A percentile compares a stretch with the other conserved stretches of the same genome.
These are phyloP conservation scores for Urechis unicinctus DNA, from an alignment of 2,888 invertebrate genomes.

Conservation along the genomic window DNA sequence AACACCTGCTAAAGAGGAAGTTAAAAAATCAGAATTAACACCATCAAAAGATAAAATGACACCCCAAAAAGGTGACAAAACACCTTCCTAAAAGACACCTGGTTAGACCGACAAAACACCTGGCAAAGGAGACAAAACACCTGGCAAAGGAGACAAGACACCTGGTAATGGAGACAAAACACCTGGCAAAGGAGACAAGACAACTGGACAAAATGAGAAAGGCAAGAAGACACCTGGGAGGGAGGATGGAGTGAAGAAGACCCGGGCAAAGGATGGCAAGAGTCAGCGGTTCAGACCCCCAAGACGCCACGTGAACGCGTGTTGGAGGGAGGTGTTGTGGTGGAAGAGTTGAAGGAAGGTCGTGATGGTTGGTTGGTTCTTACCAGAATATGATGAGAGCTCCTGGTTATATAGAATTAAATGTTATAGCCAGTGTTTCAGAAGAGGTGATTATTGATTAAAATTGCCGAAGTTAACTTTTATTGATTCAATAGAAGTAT, in stretches of 20 bases:
- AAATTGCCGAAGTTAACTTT: not conserved
- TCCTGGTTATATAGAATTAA: too few relatives aligned
- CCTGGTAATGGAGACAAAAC: too few relatives aligned
- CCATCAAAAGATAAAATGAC: not conserved
- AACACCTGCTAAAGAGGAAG: too few relatives aligned
- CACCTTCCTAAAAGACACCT: not conserved
- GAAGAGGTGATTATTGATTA: too few relatives aligned
- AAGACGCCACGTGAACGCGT: conserved; percentile 29
- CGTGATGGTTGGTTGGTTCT: conserved; percentile 64
- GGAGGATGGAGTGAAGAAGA: conserved; percentile 14
- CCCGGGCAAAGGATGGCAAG: conserved; percentile 9
- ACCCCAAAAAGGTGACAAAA: not conserved
- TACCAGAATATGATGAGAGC: not conserved
- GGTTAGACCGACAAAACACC: too few relatives aligned
- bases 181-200: too few relatives aligned
- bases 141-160: too few relatives aligned
- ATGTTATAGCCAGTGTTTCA: too few relatives aligned
- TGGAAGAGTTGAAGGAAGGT: conserved; percentile 77
- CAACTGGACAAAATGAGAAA: too few relatives aligned
- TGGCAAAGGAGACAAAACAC: too few relatives aligned
- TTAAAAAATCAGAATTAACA: not conserved
- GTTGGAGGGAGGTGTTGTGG: conserved; percentile 67
- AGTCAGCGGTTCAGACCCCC: too few relatives aligned
- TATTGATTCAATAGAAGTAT: not conserved
- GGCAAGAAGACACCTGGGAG: too few relatives aligned